A percentile compares a stretch with the other conserved stretches of the same genome.
Evolutionary conservation across 2,888 invertebrate genomes (phyloP).

Genomic region (Diarsia mendica): DNA sequence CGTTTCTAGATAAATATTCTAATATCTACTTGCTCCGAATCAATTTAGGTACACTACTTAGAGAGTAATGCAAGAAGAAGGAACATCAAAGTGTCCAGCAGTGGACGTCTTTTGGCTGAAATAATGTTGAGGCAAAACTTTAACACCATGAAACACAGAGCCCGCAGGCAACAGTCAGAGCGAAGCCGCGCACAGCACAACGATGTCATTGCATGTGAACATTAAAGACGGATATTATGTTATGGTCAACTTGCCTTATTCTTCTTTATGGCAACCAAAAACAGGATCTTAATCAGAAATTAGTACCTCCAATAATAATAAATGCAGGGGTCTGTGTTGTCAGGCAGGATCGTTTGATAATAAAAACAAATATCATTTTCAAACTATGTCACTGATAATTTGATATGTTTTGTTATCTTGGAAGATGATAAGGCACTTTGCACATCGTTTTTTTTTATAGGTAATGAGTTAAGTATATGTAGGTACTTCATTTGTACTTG

Average conservation of each 20-base stretch:
- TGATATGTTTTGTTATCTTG: background rate
- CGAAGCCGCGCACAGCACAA: background rate
- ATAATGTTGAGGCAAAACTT: no score
- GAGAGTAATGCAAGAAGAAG: background rate
- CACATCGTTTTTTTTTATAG: background rate
- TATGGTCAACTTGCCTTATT: no score
- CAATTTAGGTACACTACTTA: background rate
- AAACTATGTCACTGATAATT: background rate
- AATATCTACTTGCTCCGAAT: background rate
- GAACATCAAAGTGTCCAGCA: background rate
- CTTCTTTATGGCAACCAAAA: background rate
- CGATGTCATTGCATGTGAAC: no score
- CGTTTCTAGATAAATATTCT: background rate
- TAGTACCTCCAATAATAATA: background rate
- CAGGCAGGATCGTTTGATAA: background rate
- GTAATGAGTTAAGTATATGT: background rate
- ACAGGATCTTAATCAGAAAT: background rate
- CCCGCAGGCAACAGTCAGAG: background rate
- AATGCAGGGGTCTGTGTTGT: background rate
- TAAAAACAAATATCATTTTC: conserved; percentile 4
- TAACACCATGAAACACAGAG: background rate
- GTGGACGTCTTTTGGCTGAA: no score
- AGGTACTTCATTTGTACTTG: no score
- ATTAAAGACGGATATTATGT: no score
- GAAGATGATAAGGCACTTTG: background rate